Evolutionary conservation across 2,797 vertebrate species (phyloP).

Genomic region (Xyrichtys novacula): DNA sequence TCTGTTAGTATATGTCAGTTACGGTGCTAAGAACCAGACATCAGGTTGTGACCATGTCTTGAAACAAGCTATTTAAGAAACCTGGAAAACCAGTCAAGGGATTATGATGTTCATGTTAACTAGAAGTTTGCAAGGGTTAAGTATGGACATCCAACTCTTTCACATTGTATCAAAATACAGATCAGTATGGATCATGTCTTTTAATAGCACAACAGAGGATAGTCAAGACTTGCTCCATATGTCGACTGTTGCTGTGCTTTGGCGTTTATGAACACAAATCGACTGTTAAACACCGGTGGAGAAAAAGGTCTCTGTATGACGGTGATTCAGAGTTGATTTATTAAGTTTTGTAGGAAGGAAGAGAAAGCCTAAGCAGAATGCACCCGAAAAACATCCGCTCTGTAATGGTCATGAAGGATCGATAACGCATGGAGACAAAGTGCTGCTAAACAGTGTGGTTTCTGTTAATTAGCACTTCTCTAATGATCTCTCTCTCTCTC

Average conservation of each 20-base stretch:
- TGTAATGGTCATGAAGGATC: conserved; percentile 66
- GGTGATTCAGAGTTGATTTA: conserved; percentile 30
- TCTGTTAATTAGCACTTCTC: conserved; percentile 77
- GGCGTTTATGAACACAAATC: not conserved
- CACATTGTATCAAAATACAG: no score
- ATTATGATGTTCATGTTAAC: no score
- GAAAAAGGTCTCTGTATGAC: not conserved
- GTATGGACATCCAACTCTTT: no score
- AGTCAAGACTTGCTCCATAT: not conserved
- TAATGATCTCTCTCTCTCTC: conserved; percentile 63
- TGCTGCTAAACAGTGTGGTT: conserved; percentile 75
- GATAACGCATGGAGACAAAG: conserved; percentile 75
- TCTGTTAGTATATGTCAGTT: no score
- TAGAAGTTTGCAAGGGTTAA: no score
- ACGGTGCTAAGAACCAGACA: no score
- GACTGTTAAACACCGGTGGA: not conserved
- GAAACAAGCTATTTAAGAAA: no score
- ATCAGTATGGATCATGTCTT: not conserved
- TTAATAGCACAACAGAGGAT: not conserved
- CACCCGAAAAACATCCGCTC: conserved; percentile 59
- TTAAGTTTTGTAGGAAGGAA: conserved; percentile 15
- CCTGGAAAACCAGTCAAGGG: no score
- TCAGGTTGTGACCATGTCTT: no score
- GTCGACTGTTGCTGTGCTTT: not conserved
- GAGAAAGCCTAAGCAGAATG: conserved; percentile 32